Conservation (phyloP, 2,888 invertebrate species). For the Anthoptus insignis region DNA sequence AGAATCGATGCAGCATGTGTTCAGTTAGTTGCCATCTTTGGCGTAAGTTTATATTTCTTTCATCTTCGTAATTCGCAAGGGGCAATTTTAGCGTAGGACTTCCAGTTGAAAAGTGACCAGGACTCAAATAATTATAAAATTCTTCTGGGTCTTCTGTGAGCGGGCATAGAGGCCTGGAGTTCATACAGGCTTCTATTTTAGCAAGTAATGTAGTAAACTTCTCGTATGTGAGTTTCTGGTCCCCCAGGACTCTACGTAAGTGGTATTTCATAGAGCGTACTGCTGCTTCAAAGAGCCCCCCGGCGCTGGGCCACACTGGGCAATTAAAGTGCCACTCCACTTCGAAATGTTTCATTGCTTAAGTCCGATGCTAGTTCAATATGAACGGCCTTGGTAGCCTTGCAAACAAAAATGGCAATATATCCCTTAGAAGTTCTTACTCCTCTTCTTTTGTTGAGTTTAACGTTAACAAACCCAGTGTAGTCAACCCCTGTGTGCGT, state of each 20-base stretch:
- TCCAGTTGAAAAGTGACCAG: slow-evolving; percentile 5
- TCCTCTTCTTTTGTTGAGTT: slow-evolving; percentile 31
- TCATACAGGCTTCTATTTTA: slow-evolving; percentile 3
- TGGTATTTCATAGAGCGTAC: not conserved
- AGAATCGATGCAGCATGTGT: slow-evolving; percentile 8
- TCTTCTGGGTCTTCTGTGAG: slow-evolving; percentile 2
- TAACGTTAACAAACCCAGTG: slow-evolving; percentile 30
- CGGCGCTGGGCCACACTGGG: slow-evolving; percentile 41
- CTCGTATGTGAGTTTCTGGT: not conserved
- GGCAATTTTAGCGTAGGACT: not conserved
- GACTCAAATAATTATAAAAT: not conserved
- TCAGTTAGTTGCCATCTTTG: slow-evolving; percentile 1
- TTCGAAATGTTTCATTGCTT: too few species aligned
- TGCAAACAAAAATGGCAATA: slow-evolving; percentile 15
- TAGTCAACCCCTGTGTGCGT: slow-evolving; percentile 35
- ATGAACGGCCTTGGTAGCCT: slow-evolving; percentile 25
- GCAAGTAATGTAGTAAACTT: slow-evolving; percentile 1
- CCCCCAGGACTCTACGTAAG: not conserved
- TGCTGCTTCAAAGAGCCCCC: slow-evolving; percentile 24
- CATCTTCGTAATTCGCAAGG: not conserved
- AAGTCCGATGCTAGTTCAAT: too few species aligned
- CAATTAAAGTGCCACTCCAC: slow-evolving; percentile 45
- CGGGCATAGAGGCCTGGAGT: slow-evolving; percentile 1
- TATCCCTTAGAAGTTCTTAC: slow-evolving; percentile 14
- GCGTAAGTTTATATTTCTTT: not conserved